These are phyloP conservation scores for Phrynocephalus versicolor DNA, from an alignment of 2,113 vertebrate species.

Conservation along the genomic window DNA sequence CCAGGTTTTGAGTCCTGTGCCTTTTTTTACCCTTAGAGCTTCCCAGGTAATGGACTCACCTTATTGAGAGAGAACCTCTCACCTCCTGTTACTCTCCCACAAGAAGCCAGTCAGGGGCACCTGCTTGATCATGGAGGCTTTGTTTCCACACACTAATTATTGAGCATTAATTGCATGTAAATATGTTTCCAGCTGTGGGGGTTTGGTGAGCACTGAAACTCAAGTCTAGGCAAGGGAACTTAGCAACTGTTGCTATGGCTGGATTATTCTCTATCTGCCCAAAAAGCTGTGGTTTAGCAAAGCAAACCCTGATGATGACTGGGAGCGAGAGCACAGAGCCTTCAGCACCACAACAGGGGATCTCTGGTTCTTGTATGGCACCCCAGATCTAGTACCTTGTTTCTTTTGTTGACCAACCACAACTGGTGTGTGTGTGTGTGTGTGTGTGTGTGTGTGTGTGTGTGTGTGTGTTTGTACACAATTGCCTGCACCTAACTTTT, in stretches of 20 bases:
- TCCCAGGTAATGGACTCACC: not conserved
- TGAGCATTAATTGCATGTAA: constrained; percentile 69
- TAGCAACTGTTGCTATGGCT: constrained; percentile 55
- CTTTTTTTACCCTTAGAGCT: not conserved
- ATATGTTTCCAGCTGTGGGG: constrained; percentile 48
- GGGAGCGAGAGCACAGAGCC: not conserved
- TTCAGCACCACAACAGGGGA: not conserved
- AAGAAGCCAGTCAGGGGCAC: not conserved
- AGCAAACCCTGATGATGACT: not conserved
- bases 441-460: too few species aligned
- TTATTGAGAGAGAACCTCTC: not conserved
- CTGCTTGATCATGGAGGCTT: not conserved
- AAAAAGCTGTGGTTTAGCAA: accelerated
- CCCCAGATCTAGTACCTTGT: not conserved
- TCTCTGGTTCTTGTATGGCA: not conserved
- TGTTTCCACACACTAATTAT: constrained; percentile 55
- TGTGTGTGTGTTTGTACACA: too few species aligned
- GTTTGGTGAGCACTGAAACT: constrained; percentile 26
- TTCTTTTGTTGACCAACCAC: not conserved
- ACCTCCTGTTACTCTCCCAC: not conserved
- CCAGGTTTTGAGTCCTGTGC: not conserved
- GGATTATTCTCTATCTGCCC: accelerated
- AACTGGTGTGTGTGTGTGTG: not conserved
- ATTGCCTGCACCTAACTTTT: too few species aligned
- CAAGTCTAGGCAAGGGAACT: not conserved